Conservation (phyloP, 2,888 invertebrate genomes). For the Sericinus montela region DNA sequence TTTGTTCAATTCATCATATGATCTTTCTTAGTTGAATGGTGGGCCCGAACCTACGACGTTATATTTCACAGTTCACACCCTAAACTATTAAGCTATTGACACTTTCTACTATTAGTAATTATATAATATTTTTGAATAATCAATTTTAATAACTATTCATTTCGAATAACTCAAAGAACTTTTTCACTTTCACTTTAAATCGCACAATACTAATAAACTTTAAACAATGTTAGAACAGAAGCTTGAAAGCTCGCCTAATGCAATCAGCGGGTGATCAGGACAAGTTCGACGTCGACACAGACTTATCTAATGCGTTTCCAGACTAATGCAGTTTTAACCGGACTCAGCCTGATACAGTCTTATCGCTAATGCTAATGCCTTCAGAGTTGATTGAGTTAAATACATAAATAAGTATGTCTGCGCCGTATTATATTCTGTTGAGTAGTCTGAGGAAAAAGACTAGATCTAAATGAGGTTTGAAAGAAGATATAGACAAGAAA, state of each 20-base stretch:
- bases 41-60: no score
- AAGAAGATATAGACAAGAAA: no score
- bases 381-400: background rate
- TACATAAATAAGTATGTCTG: background rate
- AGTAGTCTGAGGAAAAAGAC: background rate
- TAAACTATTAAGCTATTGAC: no score
- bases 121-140: no score
- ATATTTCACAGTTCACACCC: no score
- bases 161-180: background rate
- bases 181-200: background rate
- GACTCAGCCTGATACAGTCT: background rate
- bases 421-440: background rate
- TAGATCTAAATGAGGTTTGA: background rate
- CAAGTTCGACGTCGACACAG: slow-evolving; percentile 19
- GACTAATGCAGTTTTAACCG: slow-evolving; percentile 23
- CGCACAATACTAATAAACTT: slow-evolving; percentile 2
- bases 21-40: no score
- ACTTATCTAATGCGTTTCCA: slow-evolving; percentile 25
- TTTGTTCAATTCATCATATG: no score
- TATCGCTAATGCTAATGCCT: slow-evolving; percentile 6
- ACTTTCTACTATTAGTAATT: no score
- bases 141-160: no score
- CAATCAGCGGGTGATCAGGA: slow-evolving; percentile 31
- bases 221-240: slow-evolving; percentile 1
- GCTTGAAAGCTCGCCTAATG: slow-evolving; percentile 23